Conservation (phyloP, 2,797 vertebrate species). For the Pitangus sulphuratus region DNA sequence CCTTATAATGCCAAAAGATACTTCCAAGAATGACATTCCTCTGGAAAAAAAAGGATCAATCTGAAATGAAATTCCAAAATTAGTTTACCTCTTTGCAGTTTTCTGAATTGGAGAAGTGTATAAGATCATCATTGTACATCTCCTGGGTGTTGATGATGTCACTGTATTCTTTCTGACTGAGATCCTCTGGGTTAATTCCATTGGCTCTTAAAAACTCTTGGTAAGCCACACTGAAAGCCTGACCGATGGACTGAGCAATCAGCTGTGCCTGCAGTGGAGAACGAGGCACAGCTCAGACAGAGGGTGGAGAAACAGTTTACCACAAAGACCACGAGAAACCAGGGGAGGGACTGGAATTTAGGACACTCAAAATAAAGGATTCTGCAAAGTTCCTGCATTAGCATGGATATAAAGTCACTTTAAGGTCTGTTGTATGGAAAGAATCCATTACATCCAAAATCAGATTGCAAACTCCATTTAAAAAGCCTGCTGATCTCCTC, state of each 20-base stretch:
- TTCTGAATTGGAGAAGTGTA: conserved; percentile 99
- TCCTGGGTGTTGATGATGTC: conserved; percentile 99
- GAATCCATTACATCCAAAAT: neutral
- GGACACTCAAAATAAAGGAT: neutral
- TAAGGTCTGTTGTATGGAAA: neutral
- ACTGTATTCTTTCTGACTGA: conserved; percentile 99
- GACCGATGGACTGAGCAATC: conserved; percentile 98
- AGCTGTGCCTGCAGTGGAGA: conserved; percentile 88
- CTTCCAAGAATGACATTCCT: neutral
- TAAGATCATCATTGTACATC: conserved; percentile 99
- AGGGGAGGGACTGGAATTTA: neutral
- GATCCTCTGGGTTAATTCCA: conserved; percentile 97
- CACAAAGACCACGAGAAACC: neutral
- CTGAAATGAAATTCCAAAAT: neutral
- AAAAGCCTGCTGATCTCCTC: neutral
- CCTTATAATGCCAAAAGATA: neutral
- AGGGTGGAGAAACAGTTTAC: neutral
- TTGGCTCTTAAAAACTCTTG: conserved; percentile 98
- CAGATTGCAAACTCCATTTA: neutral
- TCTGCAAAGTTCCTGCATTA: neutral
- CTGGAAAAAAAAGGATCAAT: neutral
- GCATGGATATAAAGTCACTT: neutral
- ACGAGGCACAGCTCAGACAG: neutral
- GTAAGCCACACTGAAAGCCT: conserved; percentile 99
- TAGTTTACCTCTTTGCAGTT: conserved; percentile 96